Conservation (phyloP, 2,797 vertebrate genomes). For the Chanos chanos region DNA sequence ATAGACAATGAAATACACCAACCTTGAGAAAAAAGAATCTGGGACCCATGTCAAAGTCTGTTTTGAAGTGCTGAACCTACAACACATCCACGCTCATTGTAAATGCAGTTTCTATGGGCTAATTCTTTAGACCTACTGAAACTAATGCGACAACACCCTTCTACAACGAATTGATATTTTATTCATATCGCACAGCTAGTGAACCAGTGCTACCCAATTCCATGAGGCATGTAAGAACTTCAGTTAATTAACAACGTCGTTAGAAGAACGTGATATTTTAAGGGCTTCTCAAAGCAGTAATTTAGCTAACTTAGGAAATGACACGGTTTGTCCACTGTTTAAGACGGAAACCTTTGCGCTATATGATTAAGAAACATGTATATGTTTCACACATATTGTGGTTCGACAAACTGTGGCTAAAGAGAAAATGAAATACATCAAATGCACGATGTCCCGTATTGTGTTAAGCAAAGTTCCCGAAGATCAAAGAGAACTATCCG, state of each 20-base stretch:
- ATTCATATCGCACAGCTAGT: background rate
- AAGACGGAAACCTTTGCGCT: background rate
- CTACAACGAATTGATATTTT: too few relatives aligned
- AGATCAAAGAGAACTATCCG: background rate
- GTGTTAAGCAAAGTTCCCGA: background rate
- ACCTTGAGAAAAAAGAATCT: slow-evolving; percentile 94
- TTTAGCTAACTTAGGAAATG: too few relatives aligned
- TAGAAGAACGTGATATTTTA: too few relatives aligned
- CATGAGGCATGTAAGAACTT: too few relatives aligned
- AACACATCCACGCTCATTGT: background rate
- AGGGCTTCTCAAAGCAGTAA: too few relatives aligned
- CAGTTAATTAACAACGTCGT: too few relatives aligned
- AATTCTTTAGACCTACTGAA: background rate
- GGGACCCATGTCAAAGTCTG: slow-evolving; percentile 91
- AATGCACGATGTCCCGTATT: background rate
- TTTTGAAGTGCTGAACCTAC: slow-evolving; percentile 88
- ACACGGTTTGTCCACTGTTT: too few relatives aligned
- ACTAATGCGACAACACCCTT: background rate
- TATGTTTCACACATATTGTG: background rate
- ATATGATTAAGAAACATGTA: background rate
- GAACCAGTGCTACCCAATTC: too few relatives aligned
- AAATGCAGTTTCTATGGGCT: background rate
- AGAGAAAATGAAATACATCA: background rate
- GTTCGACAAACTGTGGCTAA: background rate
- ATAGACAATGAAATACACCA: background rate